Evolutionary conservation across 2,888 invertebrate species (phyloP).

Genomic region (Lasius fuliginosus): DNA sequence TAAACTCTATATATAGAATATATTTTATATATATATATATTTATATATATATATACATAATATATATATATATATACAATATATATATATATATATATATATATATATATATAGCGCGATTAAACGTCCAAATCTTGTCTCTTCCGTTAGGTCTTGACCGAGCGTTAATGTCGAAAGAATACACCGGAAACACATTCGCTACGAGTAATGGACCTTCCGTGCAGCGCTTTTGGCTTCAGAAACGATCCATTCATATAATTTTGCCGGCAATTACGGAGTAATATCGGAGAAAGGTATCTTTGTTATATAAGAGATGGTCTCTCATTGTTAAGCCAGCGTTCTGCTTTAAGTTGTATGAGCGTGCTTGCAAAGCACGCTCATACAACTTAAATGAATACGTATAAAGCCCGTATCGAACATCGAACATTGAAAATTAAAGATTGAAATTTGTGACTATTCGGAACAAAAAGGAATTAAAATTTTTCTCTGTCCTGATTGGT

Average conservation of each 20-base stretch:
- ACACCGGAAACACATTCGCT: background rate
- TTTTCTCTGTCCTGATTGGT: no score
- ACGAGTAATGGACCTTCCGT: slow-evolving; percentile 8
- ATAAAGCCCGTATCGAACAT: no score
- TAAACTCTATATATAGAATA: no score
- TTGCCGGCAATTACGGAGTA: background rate
- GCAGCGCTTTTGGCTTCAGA: background rate
- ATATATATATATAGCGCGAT: background rate
- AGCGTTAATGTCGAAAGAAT: background rate
- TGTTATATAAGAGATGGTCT: slow-evolving; percentile 29
- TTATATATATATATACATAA: no score
- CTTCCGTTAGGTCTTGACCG: background rate
- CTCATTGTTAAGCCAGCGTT: slow-evolving; percentile 37
- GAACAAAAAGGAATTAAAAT: no score
- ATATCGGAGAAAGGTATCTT: slow-evolving; percentile 43
- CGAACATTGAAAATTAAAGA: no score
- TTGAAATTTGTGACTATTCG: no score
- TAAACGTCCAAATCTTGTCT: background rate
- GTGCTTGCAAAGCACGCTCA: background rate
- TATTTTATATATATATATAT: background rate
- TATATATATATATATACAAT: no score
- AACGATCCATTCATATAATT: slow-evolving; percentile 29
- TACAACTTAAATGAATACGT: background rate
- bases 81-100: no score
- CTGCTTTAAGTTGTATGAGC: background rate